Evolutionary conservation across 2,797 vertebrate genomes (phyloP), one percentile per base, ranked within the genome.

Genomic region (Phyllotis vaccarum): DNA sequence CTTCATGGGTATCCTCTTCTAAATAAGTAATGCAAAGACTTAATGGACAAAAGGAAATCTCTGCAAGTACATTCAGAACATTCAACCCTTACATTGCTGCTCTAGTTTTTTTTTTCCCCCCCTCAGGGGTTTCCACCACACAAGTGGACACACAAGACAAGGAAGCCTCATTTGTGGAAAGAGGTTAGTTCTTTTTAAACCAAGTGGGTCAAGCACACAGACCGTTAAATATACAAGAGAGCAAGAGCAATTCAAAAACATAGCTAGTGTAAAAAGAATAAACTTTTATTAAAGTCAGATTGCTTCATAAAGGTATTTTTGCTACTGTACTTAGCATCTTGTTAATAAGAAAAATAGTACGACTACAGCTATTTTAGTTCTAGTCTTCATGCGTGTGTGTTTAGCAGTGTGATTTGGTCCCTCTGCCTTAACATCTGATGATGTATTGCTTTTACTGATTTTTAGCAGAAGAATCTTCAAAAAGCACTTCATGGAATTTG

Each of bases 211-310:
- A 64, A 82, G 52, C 34, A 90, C 10, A 40, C 81, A 92, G 88
- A 80, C 46, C 14, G 78, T 89, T 90, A 89, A 92, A 56, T 87
- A 93, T 31, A 78, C 78, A 93, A 9, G 52, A 88, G 85, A 93
- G n/a, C 46, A 90, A 92, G 37, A 90, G 68, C 88, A 90, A 96
- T 89, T 94, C 92, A 97, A 74, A 96, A 96, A 97, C 95, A n/a
- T 92, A 94, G 68, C 90, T 93, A 93, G 81, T 92, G 19, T 79
- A 94, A 96, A 79, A 29, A 95, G 43, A 90, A 80, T 81, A 89
- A 96, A 88, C 6, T 64, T 66, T 94, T 96, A 91, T 83, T 76
- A 68, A 95, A 95, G 92, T 97, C 74, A 83, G 74, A 92, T 90
- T 90, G 79, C 76, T 68, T 96, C 21, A 56, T 72, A 19, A 94